A percentile compares a stretch with the other conserved stretches of the same genome.
These are phyloP conservation scores for Anorthoa munda DNA, from an alignment of 2,888 invertebrate genomes.

Conservation along the genomic window DNA sequence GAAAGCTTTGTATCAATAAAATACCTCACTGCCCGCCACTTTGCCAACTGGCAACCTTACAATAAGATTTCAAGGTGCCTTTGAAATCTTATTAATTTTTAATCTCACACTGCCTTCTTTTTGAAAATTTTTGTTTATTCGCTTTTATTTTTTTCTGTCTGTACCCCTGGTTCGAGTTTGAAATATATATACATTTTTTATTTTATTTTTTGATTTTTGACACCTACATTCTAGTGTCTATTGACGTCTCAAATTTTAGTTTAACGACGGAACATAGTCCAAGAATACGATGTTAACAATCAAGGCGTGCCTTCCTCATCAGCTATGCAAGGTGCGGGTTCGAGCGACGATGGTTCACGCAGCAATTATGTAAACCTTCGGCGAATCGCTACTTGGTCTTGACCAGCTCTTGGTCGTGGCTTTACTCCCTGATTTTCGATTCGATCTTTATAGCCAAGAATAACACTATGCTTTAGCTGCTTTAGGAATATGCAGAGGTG, in stretches of 20 bases:
- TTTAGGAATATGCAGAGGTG: neutral
- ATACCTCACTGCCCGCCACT: too few relatives aligned
- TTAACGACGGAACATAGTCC: neutral
- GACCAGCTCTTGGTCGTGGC: neutral
- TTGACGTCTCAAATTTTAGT: too few relatives aligned
- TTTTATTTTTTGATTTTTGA: too few relatives aligned
- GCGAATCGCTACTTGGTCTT: constrained; percentile 19
- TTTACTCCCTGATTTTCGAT: constrained; percentile 4
- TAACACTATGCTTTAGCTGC: neutral
- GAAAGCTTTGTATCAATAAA: too few relatives aligned
- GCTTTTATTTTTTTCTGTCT: too few relatives aligned
- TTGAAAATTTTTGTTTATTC: too few relatives aligned
- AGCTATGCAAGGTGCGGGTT: constrained; percentile 39
- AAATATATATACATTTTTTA: too few relatives aligned
- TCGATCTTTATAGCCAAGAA: neutral
- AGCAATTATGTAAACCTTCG: constrained; percentile 35
- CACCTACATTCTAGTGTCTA: neutral
- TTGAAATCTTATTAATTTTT: too few relatives aligned
- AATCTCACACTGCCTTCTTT: too few relatives aligned
- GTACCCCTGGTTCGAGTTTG: too few relatives aligned
- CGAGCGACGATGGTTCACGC: constrained; percentile 28
- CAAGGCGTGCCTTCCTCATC: constrained; percentile 27
- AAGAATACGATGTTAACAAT: constrained; percentile 14
- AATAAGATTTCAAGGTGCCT: too few relatives aligned
- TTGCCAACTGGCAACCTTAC: too few relatives aligned